phyloP scores from a whole-genome alignment of 2,113 vertebrate species.

The Oncorhynchus clarkii region DNA sequence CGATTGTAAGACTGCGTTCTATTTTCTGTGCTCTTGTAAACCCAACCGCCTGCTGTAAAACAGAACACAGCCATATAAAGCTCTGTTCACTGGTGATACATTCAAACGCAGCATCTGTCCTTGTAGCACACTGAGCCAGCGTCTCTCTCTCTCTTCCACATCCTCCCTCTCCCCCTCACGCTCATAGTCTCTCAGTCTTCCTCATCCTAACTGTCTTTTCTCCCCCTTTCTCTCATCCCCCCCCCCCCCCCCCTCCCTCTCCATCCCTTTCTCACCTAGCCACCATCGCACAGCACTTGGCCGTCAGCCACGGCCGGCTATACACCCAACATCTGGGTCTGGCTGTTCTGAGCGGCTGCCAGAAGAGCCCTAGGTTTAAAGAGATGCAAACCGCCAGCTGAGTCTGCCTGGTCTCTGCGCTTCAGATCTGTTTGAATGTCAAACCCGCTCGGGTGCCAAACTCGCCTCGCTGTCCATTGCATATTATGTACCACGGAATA shows the following conservation, averaged over 20 bases:
- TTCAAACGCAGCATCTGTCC: too few relatives aligned
- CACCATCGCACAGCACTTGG: not conserved
- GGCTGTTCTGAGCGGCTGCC: not conserved
- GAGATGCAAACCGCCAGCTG: not conserved
- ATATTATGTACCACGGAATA: too few relatives aligned
- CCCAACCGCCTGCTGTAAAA: too few relatives aligned
- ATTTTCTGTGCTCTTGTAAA: too few relatives aligned
- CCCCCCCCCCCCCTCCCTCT: not conserved
- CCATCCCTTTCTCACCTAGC: not conserved
- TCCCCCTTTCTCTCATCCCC: not conserved
- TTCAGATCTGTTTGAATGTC: not conserved
- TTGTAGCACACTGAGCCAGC: not conserved
- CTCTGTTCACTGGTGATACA: too few relatives aligned
- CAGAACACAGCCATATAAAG: too few relatives aligned
- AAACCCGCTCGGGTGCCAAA: too few relatives aligned
- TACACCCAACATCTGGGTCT: not conserved
- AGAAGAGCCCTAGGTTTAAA: not conserved
- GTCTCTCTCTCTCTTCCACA: not conserved
- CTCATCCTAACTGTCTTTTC: not conserved
- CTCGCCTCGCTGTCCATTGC: too few relatives aligned
- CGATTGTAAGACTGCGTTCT: too few relatives aligned
- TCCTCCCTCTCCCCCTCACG: not conserved
- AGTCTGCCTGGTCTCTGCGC: not conserved
- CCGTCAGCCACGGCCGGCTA: not conserved
- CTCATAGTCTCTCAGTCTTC: slow-evolving; percentile 7